Evolutionary conservation across 2,797 vertebrate species (phyloP), one percentile per base, ranked within the genome.

Genomic region (Pseudomugil gertrudae): DNA sequence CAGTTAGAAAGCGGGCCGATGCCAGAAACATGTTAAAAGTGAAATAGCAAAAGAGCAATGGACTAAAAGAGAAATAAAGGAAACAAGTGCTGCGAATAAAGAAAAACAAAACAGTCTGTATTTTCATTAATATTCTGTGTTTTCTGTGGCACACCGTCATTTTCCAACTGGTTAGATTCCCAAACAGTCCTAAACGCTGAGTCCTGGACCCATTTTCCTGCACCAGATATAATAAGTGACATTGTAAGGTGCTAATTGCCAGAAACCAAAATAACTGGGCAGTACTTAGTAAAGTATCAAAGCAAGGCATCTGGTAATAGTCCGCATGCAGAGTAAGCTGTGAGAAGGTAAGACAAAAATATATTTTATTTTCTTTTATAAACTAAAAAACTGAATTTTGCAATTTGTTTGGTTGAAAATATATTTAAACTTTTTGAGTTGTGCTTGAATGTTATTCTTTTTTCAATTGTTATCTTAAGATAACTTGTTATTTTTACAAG

Each of bases 1-100:
- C 92, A 90, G 90, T 86, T 84, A 90, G 77, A 80, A 72, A 78
- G 69, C 55, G 23, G 2, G 47, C 26, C 3, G 5, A 69, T 77
- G 90, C 89, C 92, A 93, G 84, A 89, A 90, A 86, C 87, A 87
- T 89, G 87, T 89, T 91, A 85, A 76, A 87, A 90, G 69, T 65
- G 7, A 85, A 84, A 90, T 77, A 82, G 82, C 84, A 80, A 71
- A 69, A 89, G 89, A 81, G 78, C 69, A 85, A 84, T 64, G 57
- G 70, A 87, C 80, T 87, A 87, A 75, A 85, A 78, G 76, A 86
- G 76, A 86, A 82, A 87, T 79, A 81, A 85, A 87, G 86, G 63
- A 83, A 87, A 80, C 70, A 79, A 85, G 66, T 76, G 72, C 75
- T 24, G 78, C 56, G 45, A 78, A 83, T 76, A 81, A 84, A 86